Percentiles rank a stretch among this genome's conserved stretches.
Conservation (phyloP, 1,140 invertebrate species). For the Drosophila nannoptera region DNA sequence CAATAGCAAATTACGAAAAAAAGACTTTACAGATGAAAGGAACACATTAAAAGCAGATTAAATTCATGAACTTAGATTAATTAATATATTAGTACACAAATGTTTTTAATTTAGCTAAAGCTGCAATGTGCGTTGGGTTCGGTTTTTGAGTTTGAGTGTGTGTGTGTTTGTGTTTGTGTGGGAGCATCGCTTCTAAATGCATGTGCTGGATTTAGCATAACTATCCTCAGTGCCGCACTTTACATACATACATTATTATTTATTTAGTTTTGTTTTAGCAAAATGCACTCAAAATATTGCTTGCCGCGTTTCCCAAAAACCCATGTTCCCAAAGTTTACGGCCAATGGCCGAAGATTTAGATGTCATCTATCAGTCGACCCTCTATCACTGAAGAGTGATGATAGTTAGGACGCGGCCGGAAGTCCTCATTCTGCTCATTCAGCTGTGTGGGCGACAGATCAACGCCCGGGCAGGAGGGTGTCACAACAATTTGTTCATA, state of each 20-base stretch:
- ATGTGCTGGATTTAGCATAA: slow-evolving; percentile 38
- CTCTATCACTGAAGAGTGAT: slow-evolving; percentile 91
- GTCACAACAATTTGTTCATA: slow-evolving; percentile 95
- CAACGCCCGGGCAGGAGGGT: slow-evolving; percentile 89
- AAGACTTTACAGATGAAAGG: slow-evolving; percentile 40
- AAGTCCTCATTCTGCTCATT: slow-evolving; percentile 98
- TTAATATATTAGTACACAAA: slow-evolving; percentile 35
- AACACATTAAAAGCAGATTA: slow-evolving; percentile 40
- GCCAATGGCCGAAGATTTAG: slow-evolving; percentile 35
- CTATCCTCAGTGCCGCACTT: slow-evolving; percentile 34
- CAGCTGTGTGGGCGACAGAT: slow-evolving; percentile 89
- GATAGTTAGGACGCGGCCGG: slow-evolving; percentile 91
- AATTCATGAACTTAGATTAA: slow-evolving; percentile 36
- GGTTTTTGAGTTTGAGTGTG: slow-evolving; percentile 15
- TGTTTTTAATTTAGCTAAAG: slow-evolving; percentile 44
- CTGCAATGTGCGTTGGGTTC: slow-evolving; percentile 37
- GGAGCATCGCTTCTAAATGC: slow-evolving; percentile 40
- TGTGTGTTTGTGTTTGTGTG: slow-evolving; percentile 23
- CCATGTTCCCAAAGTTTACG: slow-evolving; percentile 7
- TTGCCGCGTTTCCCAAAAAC: slow-evolving; percentile 38
- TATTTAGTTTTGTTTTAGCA: slow-evolving; percentile 30
- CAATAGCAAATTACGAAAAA: slow-evolving; percentile 23
- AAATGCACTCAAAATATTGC: slow-evolving; percentile 61
- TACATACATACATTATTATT: slow-evolving; percentile 25
- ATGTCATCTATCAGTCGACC: slow-evolving; percentile 84